Evolutionary conservation across 1,140 invertebrate genomes (phyloP), one percentile per base, ranked within the genome.

Genomic region (Platyscapa corneri): DNA sequence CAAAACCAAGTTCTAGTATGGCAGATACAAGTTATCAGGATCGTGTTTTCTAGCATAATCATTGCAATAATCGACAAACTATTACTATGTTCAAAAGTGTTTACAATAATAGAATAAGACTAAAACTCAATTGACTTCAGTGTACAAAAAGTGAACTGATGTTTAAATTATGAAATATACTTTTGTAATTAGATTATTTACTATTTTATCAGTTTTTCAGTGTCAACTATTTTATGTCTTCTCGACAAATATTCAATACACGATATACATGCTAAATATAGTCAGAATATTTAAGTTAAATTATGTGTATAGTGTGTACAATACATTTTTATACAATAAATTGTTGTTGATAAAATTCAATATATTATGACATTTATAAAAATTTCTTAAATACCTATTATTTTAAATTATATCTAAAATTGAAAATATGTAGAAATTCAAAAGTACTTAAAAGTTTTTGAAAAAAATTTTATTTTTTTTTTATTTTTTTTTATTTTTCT

Each of bases 1-100:
- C 94, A 87, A 88, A 95, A 94, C 87, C 94, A 90, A 86, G 94
- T 91, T 82, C 94, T 90, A 90, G 93, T 91, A 88, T 94, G 93
- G 86, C 94, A 91, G 96, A 96, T 86, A 95, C 95, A 77, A 95
- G 96, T 27, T 97, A 96, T 89, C 96, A 97, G 90, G 96, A 97
- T 90, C 91, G 96, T 74, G 96, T 97, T 39, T 97, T 97, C 89
- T 97, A 95, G 89, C 88, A 89, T 83, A 88, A 84, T 89, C 81
- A 86, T 85, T 81, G 46, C 83, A 84, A 37, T 64, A 53, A 30
- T 75, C 83, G 84, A 70, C 85, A 81, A 84, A 86, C 84, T 83
- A 56, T 83, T 85, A 86, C 83, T 86, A 78, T 85, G 42, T 76
- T 84, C 78, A 87, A 87, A 83, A 84, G 81, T 87, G 77, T 82